These are phyloP conservation scores for Elaphurus davidianus DNA, from an alignment of 2,113 vertebrate species.

Conservation along the genomic window DNA sequence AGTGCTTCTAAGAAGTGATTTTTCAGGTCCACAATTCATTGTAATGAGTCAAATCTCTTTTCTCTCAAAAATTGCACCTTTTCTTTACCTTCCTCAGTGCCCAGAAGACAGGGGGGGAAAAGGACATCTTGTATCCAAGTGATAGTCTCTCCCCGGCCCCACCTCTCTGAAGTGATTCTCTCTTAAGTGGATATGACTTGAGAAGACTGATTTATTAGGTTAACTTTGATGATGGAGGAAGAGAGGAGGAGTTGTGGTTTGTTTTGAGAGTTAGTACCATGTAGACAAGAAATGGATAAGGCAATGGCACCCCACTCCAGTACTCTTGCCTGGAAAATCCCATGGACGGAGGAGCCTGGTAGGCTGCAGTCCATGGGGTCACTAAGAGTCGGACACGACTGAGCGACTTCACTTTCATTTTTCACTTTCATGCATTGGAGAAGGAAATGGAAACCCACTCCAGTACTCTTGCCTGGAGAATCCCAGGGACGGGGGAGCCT, in stretches of 20 bases:
- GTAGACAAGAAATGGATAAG: background rate
- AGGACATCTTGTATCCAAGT: constrained; percentile 29
- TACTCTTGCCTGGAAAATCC: too few relatives aligned
- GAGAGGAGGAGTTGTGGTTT: background rate
- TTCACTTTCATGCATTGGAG: too few relatives aligned
- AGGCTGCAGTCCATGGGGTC: too few relatives aligned
- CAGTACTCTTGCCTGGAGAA: too few relatives aligned
- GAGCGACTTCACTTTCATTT: too few relatives aligned
- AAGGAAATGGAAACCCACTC: too few relatives aligned
- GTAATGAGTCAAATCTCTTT: constrained; percentile 70
- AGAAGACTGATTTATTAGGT: background rate
- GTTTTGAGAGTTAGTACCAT: background rate
- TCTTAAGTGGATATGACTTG: background rate
- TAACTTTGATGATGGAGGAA: background rate
- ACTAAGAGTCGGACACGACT: too few relatives aligned
- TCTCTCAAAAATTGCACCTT: constrained; percentile 62
- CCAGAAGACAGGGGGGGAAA: constrained; percentile 21
- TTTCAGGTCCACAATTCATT: constrained; percentile 66
- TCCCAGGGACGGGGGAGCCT: too few relatives aligned
- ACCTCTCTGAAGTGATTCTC: background rate
- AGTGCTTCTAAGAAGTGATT: constrained; percentile 59
- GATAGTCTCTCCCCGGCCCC: background rate
- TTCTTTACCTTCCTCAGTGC: constrained; percentile 37
- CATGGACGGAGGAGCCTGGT: too few relatives aligned
- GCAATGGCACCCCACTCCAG: too few relatives aligned